Percentiles rank a stretch among this genome's conserved stretches.
Evolutionary conservation across 1,140 invertebrate species (phyloP).

Genomic region (Bombus confusus): DNA sequence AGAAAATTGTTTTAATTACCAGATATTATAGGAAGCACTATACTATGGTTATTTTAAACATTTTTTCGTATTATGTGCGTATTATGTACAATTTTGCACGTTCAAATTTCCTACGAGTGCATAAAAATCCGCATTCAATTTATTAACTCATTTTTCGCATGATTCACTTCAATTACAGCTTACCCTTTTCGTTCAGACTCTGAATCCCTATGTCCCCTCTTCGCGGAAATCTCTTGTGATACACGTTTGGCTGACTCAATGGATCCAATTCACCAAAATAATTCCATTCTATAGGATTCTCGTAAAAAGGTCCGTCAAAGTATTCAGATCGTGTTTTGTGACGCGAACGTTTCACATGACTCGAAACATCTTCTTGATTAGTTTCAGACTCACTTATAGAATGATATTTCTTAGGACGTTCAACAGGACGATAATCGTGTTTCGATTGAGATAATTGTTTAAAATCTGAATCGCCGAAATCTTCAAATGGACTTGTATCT

Average conservation of each 20-base stretch:
- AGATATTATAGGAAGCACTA: too few relatives aligned
- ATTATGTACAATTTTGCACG: too few relatives aligned
- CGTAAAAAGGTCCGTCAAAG: neutral
- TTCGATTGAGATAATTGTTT: neutral
- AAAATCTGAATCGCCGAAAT: neutral
- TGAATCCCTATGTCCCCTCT: constrained; percentile 90
- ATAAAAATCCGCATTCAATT: too few relatives aligned
- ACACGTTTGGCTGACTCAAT: neutral
- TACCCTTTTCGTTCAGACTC: constrained; percentile 87
- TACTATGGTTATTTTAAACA: too few relatives aligned
- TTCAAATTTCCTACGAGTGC: too few relatives aligned
- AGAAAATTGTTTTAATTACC: too few relatives aligned
- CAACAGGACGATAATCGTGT: neutral
- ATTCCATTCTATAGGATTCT: neutral
- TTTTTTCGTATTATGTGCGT: too few relatives aligned
- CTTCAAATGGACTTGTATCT: neutral
- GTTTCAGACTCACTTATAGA: neutral
- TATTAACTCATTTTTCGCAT: neutral
- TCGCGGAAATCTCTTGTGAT: constrained; percentile 64
- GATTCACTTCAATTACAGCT: neutral
- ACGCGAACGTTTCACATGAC: neutral
- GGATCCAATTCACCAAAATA: neutral
- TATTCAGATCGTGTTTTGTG: neutral
- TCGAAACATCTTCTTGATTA: neutral
- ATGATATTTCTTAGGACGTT: neutral